phyloP scores from a whole-genome alignment of 2,797 vertebrate genomes.

The Myotis planiceps region DNA sequence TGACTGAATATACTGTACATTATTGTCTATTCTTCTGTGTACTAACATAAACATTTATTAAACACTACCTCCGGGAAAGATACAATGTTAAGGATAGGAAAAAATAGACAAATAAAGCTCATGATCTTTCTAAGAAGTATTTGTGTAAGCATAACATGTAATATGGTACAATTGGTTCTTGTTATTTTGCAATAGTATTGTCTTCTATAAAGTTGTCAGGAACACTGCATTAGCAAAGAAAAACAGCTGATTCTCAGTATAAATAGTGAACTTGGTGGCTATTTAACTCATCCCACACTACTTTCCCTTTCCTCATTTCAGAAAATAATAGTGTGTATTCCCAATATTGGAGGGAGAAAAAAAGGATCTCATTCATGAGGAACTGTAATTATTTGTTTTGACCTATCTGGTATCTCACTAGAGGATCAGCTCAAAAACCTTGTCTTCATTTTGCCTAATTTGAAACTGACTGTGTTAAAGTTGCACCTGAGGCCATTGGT shows the following conservation, averaged over 20 bases:
- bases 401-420: neutral
- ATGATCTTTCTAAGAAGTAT: neutral
- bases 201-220: neutral
- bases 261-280: neutral
- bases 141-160: neutral
- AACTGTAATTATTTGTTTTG: neutral
- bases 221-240: neutral
- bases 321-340: neutral
- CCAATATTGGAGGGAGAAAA: neutral
- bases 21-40: neutral
- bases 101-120: neutral
- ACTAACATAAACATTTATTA: neutral
- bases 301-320: neutral
- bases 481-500: neutral
- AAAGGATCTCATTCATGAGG: neutral
- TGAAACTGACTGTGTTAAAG: neutral
- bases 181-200: neutral
- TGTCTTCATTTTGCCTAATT: neutral
- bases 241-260: neutral
- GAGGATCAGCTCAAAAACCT: neutral
- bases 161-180: neutral
- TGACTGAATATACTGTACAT: neutral
- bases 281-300: neutral
- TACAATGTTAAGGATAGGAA: neutral
- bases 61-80: neutral